phyloP scores from a whole-genome alignment of 2,797 vertebrate species.

The Siniperca undulata region DNA sequence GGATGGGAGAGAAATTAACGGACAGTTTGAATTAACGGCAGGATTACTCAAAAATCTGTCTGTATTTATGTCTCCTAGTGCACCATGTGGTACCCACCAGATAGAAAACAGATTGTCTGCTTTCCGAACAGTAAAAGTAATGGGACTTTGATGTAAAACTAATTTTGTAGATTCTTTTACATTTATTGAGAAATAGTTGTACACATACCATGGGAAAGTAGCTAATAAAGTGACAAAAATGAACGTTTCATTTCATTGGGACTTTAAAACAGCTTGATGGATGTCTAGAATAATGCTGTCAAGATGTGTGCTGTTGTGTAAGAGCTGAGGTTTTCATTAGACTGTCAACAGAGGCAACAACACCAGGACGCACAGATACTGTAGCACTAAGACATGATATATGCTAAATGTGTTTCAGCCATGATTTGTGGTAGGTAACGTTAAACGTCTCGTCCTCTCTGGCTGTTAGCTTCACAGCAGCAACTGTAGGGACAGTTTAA shows the following conservation, averaged over 20 bases:
- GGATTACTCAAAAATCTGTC: neutral
- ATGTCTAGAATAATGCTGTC: conserved; percentile 10
- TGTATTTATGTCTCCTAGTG: neutral
- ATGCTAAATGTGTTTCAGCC: neutral
- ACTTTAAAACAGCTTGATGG: neutral
- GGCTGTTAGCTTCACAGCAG: too few relatives aligned
- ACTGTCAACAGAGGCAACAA: neutral
- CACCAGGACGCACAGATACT: too few relatives aligned
- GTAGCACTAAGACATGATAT: neutral
- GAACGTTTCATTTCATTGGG: neutral
- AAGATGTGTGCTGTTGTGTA: conserved; percentile 27
- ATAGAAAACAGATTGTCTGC: neutral
- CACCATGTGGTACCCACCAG: neutral
- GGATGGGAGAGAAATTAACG: neutral
- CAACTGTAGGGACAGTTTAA: too few relatives aligned
- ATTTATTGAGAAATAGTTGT: conserved; percentile 7
- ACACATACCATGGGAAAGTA: neutral
- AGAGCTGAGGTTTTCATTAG: neutral
- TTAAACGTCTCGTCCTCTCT: too few relatives aligned
- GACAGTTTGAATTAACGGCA: neutral
- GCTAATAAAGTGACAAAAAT: neutral
- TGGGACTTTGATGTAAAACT: neutral
- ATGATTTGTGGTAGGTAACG: too few relatives aligned
- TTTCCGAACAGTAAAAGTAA: neutral
- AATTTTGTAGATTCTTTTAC: neutral